Evolutionary conservation across 2,113 vertebrate genomes (phyloP).

Genomic region (Thamnophis sirtalis): DNA sequence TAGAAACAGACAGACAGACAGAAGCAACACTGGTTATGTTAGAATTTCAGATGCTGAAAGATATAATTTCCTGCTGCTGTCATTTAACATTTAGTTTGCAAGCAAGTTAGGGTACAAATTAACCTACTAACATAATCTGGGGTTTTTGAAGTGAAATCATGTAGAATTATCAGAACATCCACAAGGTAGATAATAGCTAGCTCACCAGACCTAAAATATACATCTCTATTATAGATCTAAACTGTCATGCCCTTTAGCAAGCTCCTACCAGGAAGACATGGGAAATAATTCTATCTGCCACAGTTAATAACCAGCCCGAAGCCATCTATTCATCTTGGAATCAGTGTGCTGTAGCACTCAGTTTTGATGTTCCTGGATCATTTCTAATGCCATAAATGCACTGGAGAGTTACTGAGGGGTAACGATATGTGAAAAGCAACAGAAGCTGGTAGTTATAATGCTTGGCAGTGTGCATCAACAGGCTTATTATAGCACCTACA

Average conservation of each 20-base stretch:
- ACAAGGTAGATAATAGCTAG: background rate
- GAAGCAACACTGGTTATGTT: background rate
- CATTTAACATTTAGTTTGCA: background rate
- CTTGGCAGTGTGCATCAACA: accelerated
- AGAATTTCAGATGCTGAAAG: background rate
- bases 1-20: background rate
- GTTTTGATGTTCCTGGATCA: accelerated
- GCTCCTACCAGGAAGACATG: background rate
- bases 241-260: slow-evolving; percentile 13
- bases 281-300: slow-evolving; percentile 34
- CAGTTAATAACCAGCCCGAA: slow-evolving; percentile 30
- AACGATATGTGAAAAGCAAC: background rate
- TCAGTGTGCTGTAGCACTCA: background rate
- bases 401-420: background rate
- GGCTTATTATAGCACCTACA: background rate
- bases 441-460: background rate
- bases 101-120: background rate
- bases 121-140: background rate
- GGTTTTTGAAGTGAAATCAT: background rate
- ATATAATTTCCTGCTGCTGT: background rate
- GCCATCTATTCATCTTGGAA: slow-evolving; percentile 32
- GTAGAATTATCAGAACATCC: background rate
- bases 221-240: slow-evolving; percentile 15
- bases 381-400: background rate
- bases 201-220: slow-evolving; percentile 2